These are phyloP conservation scores for Steinernema hermaphroditum DNA, from an alignment of 2,888 invertebrate genomes.

Conservation along the genomic window DNA sequence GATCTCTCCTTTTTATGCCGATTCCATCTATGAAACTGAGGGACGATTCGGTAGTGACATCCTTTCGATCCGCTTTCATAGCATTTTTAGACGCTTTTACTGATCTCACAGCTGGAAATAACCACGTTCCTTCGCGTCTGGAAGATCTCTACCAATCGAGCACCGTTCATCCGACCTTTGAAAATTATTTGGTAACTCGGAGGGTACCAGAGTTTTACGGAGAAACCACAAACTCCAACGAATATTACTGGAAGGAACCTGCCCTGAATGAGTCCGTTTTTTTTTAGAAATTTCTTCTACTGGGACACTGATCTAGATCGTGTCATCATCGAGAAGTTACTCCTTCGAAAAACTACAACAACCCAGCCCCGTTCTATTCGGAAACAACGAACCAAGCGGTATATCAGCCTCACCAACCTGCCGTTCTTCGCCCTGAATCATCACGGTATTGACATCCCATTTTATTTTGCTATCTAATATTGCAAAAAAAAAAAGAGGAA, in stretches of 20 bases:
- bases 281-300: background rate
- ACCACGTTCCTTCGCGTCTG: no score
- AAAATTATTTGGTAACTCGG: background rate
- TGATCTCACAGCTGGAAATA: no score
- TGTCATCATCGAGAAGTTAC: background rate
- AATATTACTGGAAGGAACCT: slow-evolving; percentile 2
- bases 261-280: background rate
- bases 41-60: background rate
- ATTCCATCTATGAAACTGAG: background rate
- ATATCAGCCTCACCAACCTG: background rate
- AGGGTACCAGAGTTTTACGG: background rate
- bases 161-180: background rate
- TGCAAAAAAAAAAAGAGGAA: background rate
- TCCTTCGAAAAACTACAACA: background rate
- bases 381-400: background rate
- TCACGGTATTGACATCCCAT: background rate
- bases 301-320: background rate
- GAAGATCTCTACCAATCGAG: background rate
- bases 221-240: slow-evolving; percentile 3
- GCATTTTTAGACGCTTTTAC: background rate
- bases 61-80: background rate
- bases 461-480: background rate
- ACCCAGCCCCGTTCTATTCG: slow-evolving; percentile 7
- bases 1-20: background rate
- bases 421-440: background rate